Evolutionary conservation across 2,113 vertebrate genomes (phyloP), one percentile per base, ranked within the genome.

Genomic region (Hyperopisus bebe): DNA sequence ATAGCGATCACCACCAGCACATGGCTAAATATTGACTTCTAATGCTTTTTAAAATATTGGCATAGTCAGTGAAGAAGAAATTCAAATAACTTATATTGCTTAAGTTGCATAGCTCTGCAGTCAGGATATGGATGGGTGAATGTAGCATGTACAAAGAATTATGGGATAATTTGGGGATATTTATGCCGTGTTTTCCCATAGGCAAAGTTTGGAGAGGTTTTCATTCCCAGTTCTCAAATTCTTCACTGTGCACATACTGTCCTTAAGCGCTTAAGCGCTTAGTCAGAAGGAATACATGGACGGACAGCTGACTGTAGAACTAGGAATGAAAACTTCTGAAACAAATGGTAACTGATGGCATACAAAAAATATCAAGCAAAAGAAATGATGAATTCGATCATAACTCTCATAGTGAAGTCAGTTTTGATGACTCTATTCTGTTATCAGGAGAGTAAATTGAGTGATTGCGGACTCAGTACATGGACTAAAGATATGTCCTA

Each of bases 21-120:
- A 51, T 80, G 47, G 19, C 31, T 74, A 89, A 89, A 89, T 89
- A 89, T 89, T 89, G 66, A 89, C 88, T 31, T 31, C 48, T 89
- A 53, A 89, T 82, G 51, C 47, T 53, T 89, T 89, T 51, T 21
- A 17, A 10, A 50, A 89, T 80, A 70, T 77, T 74, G 88, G 55
- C 31, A 58, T 46, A 46, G 39, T 19, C 4, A 88, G 62, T 74
- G 62, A 89, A 31, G 50, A 47, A 80, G 58, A 70, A 80, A 53
- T 70, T 89, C 88, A 89, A 80, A 89, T 80, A 80, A 80, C 3
- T 51, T 86, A 19, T 7, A 48, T 51, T 83, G 77, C 88, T 89
- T n/a, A 55, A 3, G 84, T 15, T 47, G 10, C 44, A 86, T 21
- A n/a, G 35, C 39, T 24, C 13, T 46, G 80, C 80, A 42, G 46